Evolutionary conservation across 2,888 invertebrate species (phyloP).

Genomic region (Atherix ibis): DNA sequence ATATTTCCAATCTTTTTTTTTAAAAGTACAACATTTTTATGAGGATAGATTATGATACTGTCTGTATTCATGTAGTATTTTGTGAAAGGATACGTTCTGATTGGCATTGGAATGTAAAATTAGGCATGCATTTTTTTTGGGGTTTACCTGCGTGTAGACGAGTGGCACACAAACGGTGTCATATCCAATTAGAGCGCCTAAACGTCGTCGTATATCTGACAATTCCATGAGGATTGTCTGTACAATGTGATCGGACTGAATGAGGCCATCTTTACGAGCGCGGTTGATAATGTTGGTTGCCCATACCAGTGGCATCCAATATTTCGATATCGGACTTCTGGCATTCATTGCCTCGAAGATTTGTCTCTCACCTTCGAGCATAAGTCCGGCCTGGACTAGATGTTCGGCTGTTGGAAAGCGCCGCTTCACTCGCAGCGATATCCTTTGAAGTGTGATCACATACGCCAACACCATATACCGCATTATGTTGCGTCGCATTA

Average conservation of each 20-base stretch:
- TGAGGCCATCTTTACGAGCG: slow-evolving; percentile 68
- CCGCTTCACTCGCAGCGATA: slow-evolving; percentile 72
- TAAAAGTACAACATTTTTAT: no score
- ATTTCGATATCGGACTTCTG: slow-evolving; percentile 78
- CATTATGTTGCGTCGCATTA: slow-evolving; percentile 81
- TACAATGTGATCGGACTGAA: slow-evolving; percentile 80
- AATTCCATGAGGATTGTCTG: slow-evolving; percentile 79
- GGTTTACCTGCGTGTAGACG: slow-evolving; percentile 73
- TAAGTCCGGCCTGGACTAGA: slow-evolving; percentile 77
- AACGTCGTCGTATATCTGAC: slow-evolving; percentile 68
- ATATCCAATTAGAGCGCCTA: slow-evolving; percentile 76
- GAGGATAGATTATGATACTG: no score
- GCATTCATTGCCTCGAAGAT: slow-evolving; percentile 82
- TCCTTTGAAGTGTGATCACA: slow-evolving; percentile 75
- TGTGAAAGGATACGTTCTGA: no score
- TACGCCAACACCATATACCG: slow-evolving; percentile 77
- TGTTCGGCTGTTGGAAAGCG: slow-evolving; percentile 82
- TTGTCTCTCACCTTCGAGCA: slow-evolving; percentile 82
- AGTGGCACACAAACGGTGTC: slow-evolving; percentile 85
- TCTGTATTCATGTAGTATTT: no score
- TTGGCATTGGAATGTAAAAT: no score
- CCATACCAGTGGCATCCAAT: slow-evolving; percentile 91
- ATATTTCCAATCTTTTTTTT: no score
- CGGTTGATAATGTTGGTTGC: slow-evolving; percentile 82
- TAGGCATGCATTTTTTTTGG: no score